Evolutionary conservation across 1,140 invertebrate species (phyloP), one percentile per base, ranked within the genome.

Genomic region (Ectropis grisescens): DNA sequence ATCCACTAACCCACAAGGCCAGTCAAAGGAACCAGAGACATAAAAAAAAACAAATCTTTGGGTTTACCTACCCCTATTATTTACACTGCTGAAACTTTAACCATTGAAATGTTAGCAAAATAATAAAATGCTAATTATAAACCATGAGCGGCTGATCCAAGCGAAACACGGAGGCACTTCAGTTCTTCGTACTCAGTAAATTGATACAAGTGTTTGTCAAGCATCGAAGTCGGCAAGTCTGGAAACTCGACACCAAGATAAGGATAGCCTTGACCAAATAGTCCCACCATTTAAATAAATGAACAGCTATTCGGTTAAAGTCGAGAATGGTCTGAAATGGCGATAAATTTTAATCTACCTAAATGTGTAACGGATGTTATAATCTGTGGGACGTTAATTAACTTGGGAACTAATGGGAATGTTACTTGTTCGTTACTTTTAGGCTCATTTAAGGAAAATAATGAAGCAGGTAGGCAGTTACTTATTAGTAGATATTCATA

Each of bases 241-340:
- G 50, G 66, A 69, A 76, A 76, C 59, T 58, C 37, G 56, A 76
- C 44, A 62, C 66, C 48, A 33, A 58, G 66, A 76, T 72, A 76
- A 64, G 53, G 43, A 12, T 55, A 53, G 52, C 66, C 71, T 72
- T 70, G 67, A 66, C 60, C 54, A 53, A 58, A 9, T 22, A 14
- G 9, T 9, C 12, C 6, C 12, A 24, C 16, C 8, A 9, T 16
- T 25, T 15, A 15, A 15, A 15, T 29, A 40, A n/a, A 23, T 26
- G 10, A 11, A 2, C 10, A 26, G 2, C 3, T 15, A 29, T 26
- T 19, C 23, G 28, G 25, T 14, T 1, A 1, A 3, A 28, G 7
- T 1, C 2, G 23, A 24, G 33, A 33, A n/a, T n/a, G 14, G 37
- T 40, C 11, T 5, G 16, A 13, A 27, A 14, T 40, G 9, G 19